Conservation (phyloP, 2,113 vertebrate species). For the Tyto alba region DNA sequence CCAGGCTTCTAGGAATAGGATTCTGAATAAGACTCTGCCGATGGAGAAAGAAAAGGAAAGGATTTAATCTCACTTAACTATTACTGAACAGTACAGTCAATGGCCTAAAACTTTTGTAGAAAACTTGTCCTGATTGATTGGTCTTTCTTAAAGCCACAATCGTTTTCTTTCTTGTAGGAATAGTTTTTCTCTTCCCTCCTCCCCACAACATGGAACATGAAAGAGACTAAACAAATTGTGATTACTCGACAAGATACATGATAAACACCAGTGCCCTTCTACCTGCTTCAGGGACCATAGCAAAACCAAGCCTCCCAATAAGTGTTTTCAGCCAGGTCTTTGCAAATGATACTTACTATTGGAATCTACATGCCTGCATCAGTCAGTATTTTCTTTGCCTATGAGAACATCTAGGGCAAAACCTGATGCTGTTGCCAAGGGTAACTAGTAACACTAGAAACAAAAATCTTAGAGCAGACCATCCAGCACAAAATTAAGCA, state of each 20-base stretch:
- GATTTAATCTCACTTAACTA: background rate
- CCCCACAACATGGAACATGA: no score
- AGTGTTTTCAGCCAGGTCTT: background rate
- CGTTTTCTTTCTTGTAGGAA: background rate
- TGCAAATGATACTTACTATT: background rate
- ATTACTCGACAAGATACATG: background rate
- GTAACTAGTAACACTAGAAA: background rate
- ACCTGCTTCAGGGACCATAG: background rate
- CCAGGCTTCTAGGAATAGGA: background rate
- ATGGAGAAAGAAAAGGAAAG: background rate
- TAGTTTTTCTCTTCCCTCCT: background rate
- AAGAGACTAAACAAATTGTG: background rate
- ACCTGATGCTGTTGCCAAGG: background rate
- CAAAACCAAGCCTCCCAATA: background rate
- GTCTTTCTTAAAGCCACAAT: background rate
- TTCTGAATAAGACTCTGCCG: background rate
- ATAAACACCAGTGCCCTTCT: background rate
- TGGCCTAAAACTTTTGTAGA: background rate
- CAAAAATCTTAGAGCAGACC: background rate
- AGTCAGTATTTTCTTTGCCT: background rate
- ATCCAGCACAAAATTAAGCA: background rate
- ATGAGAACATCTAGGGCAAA: background rate
- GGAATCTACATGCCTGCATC: background rate
- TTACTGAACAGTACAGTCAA: background rate
- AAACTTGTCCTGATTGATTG: background rate